Evolutionary conservation across 2,888 invertebrate genomes (phyloP), one percentile per base, ranked within the genome.

Genomic region (Clusia tigrina): DNA sequence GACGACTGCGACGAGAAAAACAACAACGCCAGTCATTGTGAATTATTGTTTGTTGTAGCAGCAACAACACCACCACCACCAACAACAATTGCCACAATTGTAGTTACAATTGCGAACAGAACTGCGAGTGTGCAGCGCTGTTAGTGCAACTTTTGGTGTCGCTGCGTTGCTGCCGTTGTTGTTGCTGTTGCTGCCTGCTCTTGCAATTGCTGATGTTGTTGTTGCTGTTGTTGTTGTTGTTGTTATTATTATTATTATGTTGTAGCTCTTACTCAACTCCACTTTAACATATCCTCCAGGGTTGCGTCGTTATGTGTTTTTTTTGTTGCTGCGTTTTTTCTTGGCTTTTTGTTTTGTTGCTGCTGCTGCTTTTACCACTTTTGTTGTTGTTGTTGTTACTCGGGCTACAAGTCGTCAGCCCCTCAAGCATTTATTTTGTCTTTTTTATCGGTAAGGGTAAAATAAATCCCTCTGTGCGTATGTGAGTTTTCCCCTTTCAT

Each of bases 21-120:
- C 9, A 3, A 18, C 2, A 20, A 18, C 18, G 48, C 3, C 22
- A 22, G 48, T 20, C 48, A 48, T 48, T 48, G 48, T 48, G 20
- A 18, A 22, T 20, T 48, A 22, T 18, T 3, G 42, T n/a, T 64
- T 67, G 59, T 62, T 62, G 63, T 58, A 6, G 48, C 24, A 20
- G 42, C 15, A 25, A 54, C 60, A 60, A 52, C 46, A 37, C 18
- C 24, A 20, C 23, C 22, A 42, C 42, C 42, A 60, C 37, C 42
- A 37, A 23, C 58, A 52, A 23, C 26, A 18, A 38, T 32, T 18
- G 53, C 62, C 17, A 53, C 53, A 46, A 46, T 53, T 52, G 20
- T 20, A 48, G 48, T 48, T 48, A 48, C 48, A 48, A 20, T 48
- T 48, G 20, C 48, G 22, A 48, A 48, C 22, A 22, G 2, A 12